These are phyloP conservation scores for Epirrita christyi DNA, from an alignment of 2,888 invertebrate genomes.

Conservation along the genomic window DNA sequence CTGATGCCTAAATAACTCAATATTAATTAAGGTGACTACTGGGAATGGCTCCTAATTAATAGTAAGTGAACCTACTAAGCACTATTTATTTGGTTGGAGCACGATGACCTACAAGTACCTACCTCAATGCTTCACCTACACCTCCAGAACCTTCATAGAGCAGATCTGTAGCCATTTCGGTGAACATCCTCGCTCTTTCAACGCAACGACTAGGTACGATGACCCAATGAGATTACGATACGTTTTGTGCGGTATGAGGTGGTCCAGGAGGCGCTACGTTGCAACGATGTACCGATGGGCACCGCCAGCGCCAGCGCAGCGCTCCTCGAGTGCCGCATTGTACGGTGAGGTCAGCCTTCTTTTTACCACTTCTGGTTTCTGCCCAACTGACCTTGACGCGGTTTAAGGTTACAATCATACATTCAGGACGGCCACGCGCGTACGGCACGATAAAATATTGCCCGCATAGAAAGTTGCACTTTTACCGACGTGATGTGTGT, in stretches of 20 bases:
- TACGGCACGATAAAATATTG: slow-evolving; percentile 53
- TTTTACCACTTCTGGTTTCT: slow-evolving; percentile 73
- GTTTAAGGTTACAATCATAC: slow-evolving; percentile 72
- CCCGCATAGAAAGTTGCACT: slow-evolving; percentile 72
- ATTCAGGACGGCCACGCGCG: slow-evolving; percentile 57
- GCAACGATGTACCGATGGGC: neutral
- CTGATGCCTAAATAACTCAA: too few species aligned
- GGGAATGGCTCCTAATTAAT: too few species aligned
- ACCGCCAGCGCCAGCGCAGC: too few species aligned
- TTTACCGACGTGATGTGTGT: slow-evolving; percentile 71
- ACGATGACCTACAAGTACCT: too few species aligned
- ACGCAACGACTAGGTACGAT: neutral
- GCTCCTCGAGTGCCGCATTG: slow-evolving; percentile 54
- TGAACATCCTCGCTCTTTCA: neutral
- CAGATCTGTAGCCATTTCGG: too few species aligned
- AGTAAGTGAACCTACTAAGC: too few species aligned
- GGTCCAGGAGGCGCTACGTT: neutral
- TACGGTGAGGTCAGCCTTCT: slow-evolving; percentile 68
- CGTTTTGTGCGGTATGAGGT: neutral
- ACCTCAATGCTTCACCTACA: too few species aligned
- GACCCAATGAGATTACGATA: too few species aligned
- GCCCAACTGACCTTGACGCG: slow-evolving; percentile 68
- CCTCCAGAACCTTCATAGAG: too few species aligned
- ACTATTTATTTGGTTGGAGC: too few species aligned
- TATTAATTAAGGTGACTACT: too few species aligned